Base-by-base conservation (phyloP, 2,113 vertebrate species). In the Barbus barbus region DNA sequence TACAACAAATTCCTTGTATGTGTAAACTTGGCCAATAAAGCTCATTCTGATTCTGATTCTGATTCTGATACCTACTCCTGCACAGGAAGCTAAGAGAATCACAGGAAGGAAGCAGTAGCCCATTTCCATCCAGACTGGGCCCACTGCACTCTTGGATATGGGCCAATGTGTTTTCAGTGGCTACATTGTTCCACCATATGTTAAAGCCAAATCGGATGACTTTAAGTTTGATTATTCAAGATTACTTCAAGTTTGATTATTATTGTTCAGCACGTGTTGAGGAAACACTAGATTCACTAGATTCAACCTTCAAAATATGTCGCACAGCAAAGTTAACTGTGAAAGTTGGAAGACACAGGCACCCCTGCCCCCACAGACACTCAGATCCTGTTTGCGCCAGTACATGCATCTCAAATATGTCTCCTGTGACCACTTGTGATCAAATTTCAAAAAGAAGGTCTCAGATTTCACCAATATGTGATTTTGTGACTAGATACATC, bases 51-150 rank as follows among this genome's bases (percentile, higher is more conserved):
- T n/a, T n/a, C n/a, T n/a, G n/a, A n/a, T n/a, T n/a, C n/a, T n/a
- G n/a, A n/a, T n/a, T n/a, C n/a, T n/a, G n/a, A n/a, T n/a, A n/a
- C n/a, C n/a, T n/a, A n/a, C n/a, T n/a, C 20, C 73, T 31, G 31
- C 24, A 81, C 79, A 86, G 87, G 87, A 88, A 86, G 79, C 79
- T 83, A 28, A 80, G 83, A 81, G 87, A 88, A 88, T 88, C 80
- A 85, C 58, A 88, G 87, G 87, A 88, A 88, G 85, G 83, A 88
- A 86, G 31, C 41, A 71, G 31, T 44, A 67, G 74, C 20, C 69
- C 22, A 77, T 79, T 86, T 86, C 80, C 73, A 76, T 61, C 26
- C 20, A 31, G 26, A 84, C 36, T 77, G 28, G 53, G 31, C 71
- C 61, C n/a, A 33, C 16, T 82, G 80, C 46, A 79, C 46, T 16